These are phyloP conservation scores for Gastrophysa polygoni DNA, from an alignment of 2,888 invertebrate genomes.

Conservation along the genomic window DNA sequence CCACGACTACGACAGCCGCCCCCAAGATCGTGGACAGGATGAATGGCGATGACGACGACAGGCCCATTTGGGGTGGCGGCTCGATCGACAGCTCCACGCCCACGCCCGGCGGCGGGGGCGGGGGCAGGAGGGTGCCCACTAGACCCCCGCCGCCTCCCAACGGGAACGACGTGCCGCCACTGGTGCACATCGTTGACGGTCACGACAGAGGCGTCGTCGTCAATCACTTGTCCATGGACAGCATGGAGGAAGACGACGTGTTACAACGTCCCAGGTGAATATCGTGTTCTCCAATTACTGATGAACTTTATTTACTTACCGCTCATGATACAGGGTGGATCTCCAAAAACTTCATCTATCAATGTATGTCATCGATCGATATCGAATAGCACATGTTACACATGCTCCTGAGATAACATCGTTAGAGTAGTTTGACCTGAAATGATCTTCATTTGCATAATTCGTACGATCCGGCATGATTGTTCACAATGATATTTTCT, in stretches of 20 bases:
- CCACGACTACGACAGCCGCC: constrained; percentile 12
- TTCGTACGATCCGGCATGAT: no score
- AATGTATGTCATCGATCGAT: no score
- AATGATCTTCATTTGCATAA: no score
- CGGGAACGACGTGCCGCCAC: constrained; percentile 34
- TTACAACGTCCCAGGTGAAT: neutral
- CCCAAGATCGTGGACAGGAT: constrained; percentile 31
- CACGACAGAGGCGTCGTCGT: neutral
- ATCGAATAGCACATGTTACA: no score
- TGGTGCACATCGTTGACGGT: constrained; percentile 38
- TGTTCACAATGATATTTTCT: no score
- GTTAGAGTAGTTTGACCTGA: no score
- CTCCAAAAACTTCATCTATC: no score
- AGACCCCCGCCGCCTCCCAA: constrained; percentile 26
- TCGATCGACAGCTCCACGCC: constrained; percentile 14
- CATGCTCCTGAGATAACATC: no score
- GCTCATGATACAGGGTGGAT: no score
- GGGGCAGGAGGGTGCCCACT: constrained; percentile 15
- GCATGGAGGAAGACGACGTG: constrained; percentile 1
- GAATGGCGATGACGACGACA: constrained; percentile 43
- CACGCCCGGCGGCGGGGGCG: neutral
- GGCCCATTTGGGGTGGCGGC: constrained; percentile 50
- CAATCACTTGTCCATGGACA: constrained; percentile 19
- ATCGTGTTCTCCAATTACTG: constrained; percentile 1
- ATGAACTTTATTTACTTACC: neutral